These are phyloP conservation scores for Burhinus oedicnemus DNA, from an alignment of 2,113 vertebrate species.

Conservation along the genomic window DNA sequence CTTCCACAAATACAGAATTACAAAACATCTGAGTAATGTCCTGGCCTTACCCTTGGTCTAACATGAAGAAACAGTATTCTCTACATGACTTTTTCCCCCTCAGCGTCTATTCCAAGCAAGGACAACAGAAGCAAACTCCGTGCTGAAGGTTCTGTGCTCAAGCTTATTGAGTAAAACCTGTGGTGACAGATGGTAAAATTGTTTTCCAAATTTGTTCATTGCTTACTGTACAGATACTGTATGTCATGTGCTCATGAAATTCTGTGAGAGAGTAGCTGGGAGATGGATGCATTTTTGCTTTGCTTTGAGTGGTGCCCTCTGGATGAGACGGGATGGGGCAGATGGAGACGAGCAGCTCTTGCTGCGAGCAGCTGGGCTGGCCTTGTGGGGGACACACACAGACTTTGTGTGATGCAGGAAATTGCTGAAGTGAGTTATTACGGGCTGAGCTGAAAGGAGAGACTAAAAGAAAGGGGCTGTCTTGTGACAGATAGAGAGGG, in stretches of 20 bases:
- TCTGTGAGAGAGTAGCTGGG: not conserved
- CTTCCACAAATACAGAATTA: not conserved
- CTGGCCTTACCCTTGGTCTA: not conserved
- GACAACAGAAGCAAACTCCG: not conserved
- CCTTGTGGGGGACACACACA: accelerated
- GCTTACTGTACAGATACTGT: not conserved
- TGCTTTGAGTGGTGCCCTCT: not conserved
- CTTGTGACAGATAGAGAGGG: not conserved
- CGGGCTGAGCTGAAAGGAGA: not conserved
- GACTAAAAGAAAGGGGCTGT: not conserved
- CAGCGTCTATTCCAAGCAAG: not conserved
- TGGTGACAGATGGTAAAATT: not conserved
- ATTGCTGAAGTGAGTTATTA: not conserved
- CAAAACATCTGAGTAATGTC: not conserved
- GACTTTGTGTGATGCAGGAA: accelerated
- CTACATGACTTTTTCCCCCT: accelerated
- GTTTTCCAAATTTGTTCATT: not conserved
- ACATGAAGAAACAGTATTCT: not conserved
- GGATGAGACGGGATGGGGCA: not conserved
- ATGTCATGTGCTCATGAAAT: accelerated
- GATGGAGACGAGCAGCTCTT: not conserved
- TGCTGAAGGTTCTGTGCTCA: not conserved
- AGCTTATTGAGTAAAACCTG: not conserved
- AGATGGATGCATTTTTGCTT: not conserved
- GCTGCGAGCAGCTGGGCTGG: not conserved